Evolutionary conservation across 2,113 vertebrate genomes (phyloP).

Genomic region (Tringa solitaria): DNA sequence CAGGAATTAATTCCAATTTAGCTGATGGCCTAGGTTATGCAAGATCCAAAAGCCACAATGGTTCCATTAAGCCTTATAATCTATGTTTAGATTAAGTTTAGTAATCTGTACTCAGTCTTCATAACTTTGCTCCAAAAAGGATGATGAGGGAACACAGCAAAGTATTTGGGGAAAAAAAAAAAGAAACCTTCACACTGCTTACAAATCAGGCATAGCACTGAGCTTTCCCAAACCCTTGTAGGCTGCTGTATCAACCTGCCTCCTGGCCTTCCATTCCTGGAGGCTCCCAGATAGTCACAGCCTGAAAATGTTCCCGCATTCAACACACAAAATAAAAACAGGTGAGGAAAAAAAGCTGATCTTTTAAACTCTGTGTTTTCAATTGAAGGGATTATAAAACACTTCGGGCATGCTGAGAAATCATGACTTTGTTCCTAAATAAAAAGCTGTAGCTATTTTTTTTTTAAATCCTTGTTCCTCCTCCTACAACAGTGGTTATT

Average conservation of each 20-base stretch:
- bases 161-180: neutral
- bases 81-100: neutral
- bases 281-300: neutral
- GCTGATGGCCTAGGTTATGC: neutral
- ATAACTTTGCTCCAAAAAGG: neutral
- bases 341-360: neutral
- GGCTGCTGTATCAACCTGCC: neutral
- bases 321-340: neutral
- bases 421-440: constrained; percentile 55
- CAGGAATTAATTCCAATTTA: constrained; percentile 31
- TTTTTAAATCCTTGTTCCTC: constrained; percentile 20
- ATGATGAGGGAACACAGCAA: neutral
- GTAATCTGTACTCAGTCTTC: neutral
- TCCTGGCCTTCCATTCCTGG: neutral
- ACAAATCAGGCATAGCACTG: neutral
- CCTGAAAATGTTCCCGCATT: neutral
- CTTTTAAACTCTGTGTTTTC: neutral
- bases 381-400: constrained; percentile 55
- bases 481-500: constrained; percentile 37
- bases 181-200: neutral
- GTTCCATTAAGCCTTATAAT: neutral
- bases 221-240: neutral
- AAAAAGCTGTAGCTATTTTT: constrained; percentile 39
- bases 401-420: constrained; percentile 31
- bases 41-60: neutral